Conservation (phyloP, 2,888 invertebrate genomes). For the Orthosia cruda region DNA sequence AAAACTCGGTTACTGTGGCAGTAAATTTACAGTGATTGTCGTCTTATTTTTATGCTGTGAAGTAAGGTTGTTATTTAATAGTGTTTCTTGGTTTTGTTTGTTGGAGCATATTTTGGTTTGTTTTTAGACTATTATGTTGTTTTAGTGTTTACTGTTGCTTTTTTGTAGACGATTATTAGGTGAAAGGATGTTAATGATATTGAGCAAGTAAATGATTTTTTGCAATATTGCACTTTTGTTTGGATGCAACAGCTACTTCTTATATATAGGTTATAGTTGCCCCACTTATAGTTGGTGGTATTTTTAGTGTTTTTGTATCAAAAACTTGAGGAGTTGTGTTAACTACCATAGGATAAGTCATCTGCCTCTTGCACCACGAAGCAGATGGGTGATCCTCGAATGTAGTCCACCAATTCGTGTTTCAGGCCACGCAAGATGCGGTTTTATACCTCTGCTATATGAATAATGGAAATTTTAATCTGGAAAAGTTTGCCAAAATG, state of each 20-base stretch:
- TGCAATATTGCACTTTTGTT: background rate
- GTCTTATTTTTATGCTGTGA: constrained; percentile 53
- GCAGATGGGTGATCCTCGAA: no score
- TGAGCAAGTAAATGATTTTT: background rate
- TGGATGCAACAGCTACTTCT: background rate
- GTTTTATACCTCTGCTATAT: no score
- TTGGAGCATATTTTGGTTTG: constrained; percentile 7
- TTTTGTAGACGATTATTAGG: background rate
- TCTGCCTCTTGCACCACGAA: no score
- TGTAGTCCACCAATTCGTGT: no score
- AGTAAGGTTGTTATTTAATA: constrained; percentile 50
- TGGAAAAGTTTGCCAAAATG: no score
- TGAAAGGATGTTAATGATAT: background rate
- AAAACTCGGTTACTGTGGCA: constrained; percentile 53
- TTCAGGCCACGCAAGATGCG: no score
- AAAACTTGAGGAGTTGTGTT: no score
- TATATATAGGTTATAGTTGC: no score
- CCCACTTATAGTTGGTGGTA: no score
- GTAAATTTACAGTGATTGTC: constrained; percentile 16
- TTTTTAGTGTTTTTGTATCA: no score
- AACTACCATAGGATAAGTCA: no score
- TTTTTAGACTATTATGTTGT: background rate
- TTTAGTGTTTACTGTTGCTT: background rate
- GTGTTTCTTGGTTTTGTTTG: constrained; percentile 57
- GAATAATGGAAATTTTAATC: no score